Conservation (phyloP, 2,797 vertebrate species). For the Sebastes variabilis region DNA sequence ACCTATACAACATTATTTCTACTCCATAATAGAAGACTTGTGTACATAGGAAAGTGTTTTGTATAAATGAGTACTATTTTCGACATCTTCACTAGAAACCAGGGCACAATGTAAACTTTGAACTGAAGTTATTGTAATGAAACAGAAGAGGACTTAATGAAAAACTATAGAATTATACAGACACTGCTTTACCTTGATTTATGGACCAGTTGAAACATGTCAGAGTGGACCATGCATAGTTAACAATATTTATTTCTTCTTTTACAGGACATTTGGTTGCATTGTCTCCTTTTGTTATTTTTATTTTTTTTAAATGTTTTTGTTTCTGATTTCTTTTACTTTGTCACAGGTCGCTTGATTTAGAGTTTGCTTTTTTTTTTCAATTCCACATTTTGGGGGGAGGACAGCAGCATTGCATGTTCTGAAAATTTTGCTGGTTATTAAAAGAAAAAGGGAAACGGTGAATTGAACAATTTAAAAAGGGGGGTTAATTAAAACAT, state of each 20-base stretch:
- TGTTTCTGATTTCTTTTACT: slow-evolving; percentile 25
- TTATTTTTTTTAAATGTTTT: background rate
- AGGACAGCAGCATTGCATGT: slow-evolving; percentile 92
- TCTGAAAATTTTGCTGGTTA: slow-evolving; percentile 91
- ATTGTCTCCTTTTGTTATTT: slow-evolving; percentile 58
- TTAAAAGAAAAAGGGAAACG: slow-evolving; percentile 82
- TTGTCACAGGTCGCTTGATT: slow-evolving; percentile 67
- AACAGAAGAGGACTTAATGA: slow-evolving; percentile 80
- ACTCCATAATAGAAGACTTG: slow-evolving; percentile 87
- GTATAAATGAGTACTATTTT: slow-evolving; percentile 99
- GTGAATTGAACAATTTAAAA: slow-evolving; percentile 78
- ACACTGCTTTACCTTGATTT: slow-evolving; percentile 81
- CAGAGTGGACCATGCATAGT: slow-evolving; percentile 76
- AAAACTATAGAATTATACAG: slow-evolving; percentile 77
- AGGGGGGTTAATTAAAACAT: slow-evolving; percentile 69
- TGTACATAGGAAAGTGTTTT: slow-evolving; percentile 98
- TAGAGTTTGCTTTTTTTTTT: slow-evolving; percentile 63
- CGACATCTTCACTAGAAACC: slow-evolving; percentile 94
- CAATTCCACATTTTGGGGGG: slow-evolving; percentile 75
- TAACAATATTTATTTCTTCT: slow-evolving; percentile 63
- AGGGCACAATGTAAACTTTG: slow-evolving; percentile 93
- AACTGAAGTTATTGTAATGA: slow-evolving; percentile 84
- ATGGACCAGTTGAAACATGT: slow-evolving; percentile 72
- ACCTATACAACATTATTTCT: slow-evolving; percentile 81
- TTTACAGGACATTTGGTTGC: slow-evolving; percentile 69